phyloP scores from a whole-genome alignment of 1,140 invertebrate genomes.

The Trigoniulus corallinus region DNA sequence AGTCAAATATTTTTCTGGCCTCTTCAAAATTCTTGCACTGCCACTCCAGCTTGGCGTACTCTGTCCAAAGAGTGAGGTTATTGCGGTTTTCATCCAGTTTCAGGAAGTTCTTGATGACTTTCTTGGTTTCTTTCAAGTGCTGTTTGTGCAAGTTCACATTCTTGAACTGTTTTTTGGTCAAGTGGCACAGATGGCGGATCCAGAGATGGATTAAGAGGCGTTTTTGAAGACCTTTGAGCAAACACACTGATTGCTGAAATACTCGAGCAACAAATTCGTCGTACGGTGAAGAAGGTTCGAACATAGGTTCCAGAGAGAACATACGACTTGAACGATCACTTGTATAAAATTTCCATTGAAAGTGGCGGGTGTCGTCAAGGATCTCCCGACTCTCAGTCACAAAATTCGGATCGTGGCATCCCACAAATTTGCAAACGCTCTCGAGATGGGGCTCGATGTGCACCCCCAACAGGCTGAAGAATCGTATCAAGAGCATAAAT shows the following conservation, averaged over 20 bases:
- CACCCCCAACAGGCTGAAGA: slow-evolving; percentile 25
- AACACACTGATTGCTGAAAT: background rate
- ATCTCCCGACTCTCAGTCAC: background rate
- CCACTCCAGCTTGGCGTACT: slow-evolving; percentile 25
- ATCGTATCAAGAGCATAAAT: slow-evolving; percentile 20
- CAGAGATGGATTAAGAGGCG: background rate
- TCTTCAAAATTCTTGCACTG: slow-evolving; percentile 18
- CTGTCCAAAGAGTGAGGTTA: slow-evolving; percentile 26
- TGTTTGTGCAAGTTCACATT: slow-evolving; percentile 11
- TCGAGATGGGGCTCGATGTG: slow-evolving; percentile 4
- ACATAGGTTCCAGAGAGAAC: background rate
- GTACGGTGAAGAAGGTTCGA: background rate
- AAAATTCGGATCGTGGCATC: background rate
- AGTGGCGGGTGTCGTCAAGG: background rate
- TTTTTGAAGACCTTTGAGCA: background rate
- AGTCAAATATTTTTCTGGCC: slow-evolving; percentile 23
- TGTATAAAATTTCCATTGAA: background rate
- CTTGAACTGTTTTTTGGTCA: slow-evolving; percentile 14
- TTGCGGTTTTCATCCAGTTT: slow-evolving; percentile 26
- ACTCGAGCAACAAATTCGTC: background rate
- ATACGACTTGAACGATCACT: background rate
- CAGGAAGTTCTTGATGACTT: slow-evolving; percentile 24
- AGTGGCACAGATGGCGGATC: background rate
- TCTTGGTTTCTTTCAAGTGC: slow-evolving; percentile 21
- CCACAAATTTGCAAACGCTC: background rate